Evolutionary conservation across 1,140 invertebrate genomes (phyloP), one percentile per base, ranked within the genome.

Genomic region (Prorops nasuta): DNA sequence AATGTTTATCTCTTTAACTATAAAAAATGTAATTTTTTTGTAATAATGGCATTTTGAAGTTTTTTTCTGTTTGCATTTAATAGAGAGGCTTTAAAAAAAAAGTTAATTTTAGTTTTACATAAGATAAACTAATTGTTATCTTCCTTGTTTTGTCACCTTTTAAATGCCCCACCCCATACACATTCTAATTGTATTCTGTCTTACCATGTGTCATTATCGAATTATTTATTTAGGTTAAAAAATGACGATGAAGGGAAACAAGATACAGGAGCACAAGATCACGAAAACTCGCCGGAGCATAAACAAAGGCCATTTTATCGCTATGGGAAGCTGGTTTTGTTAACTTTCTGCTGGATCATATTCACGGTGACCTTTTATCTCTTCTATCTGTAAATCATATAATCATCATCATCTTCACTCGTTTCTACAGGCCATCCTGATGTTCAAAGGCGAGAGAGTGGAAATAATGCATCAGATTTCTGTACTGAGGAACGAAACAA

Each of bases 361-460:
- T 68, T 72, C 45, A 68, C 65, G 4, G 71, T 71, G 54, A 66
- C 61, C 56, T 24, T 48, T 24, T 3, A 15, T 48, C 24, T 24
- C 15, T 50, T 14, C 7, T 8, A 40, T 47, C 10, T 35, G 14
- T 9, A 10, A 24, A 38, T 37, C 3, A 10, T 10, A n/a, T 8
- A 18, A 20, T 4, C 17, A 12, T 10, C n/a, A 16, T 35, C 15
- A 20, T 35, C 38, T 21, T 3, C 17, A 37, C 18, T 21, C n/a
- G 21, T 22, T 55, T 38, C 86, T 85, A 47, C 82, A 86, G 47
- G 60, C 79, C n/a, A 78, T 84, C n/a, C 77, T 89, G 40, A 81
- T 87, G 73, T 75, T 79, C 32, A 86, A 84, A 56, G 82, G 79
- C 46, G 86, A 86, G 53, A 85, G 80, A 58, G 74, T 82, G n/a